Conservation (phyloP, 2,888 invertebrate genomes). For the Perizoma flavofasciatum region DNA sequence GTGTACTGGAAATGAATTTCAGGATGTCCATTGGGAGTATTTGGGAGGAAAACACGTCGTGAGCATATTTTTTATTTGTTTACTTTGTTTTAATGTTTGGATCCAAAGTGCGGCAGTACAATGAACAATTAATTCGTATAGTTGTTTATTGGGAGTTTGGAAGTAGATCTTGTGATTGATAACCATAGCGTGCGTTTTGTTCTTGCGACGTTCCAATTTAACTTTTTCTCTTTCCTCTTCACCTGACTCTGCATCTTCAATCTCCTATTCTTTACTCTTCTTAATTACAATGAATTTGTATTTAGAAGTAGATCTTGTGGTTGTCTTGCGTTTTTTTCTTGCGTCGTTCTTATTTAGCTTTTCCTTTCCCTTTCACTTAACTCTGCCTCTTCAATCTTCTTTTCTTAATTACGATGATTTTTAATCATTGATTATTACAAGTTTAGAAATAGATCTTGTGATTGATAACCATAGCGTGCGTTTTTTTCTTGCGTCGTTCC, state of each 20-base stretch:
- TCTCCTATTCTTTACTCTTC: constrained; percentile 31
- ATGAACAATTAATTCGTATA: neutral
- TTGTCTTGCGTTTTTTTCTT: constrained; percentile 62
- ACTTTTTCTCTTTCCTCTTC: constrained; percentile 46
- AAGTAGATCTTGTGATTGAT: constrained; percentile 80
- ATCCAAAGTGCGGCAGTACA: too few species aligned
- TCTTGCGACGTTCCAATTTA: constrained; percentile 43
- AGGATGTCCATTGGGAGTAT: too few species aligned
- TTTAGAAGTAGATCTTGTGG: constrained; percentile 75
- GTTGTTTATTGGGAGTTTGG: constrained; percentile 46
- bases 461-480: constrained; percentile 76
- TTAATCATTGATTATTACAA: neutral
- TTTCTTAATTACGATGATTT: constrained; percentile 5
- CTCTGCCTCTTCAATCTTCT: constrained; percentile 32
- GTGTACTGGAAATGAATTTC: too few species aligned
- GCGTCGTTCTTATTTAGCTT: constrained; percentile 40
- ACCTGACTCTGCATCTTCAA: constrained; percentile 30
- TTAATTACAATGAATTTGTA: constrained; percentile 68
- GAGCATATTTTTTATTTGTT: too few species aligned
- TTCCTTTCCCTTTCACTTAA: constrained; percentile 38
- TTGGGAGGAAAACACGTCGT: too few species aligned
- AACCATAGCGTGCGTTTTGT: constrained; percentile 73
- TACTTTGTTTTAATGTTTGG: too few species aligned
- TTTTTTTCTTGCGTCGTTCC: constrained; percentile 54
- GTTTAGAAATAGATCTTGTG: constrained; percentile 77